These are phyloP conservation scores for Argyrosomus japonicus DNA, from an alignment of 2,113 vertebrate species.

Conservation along the genomic window DNA sequence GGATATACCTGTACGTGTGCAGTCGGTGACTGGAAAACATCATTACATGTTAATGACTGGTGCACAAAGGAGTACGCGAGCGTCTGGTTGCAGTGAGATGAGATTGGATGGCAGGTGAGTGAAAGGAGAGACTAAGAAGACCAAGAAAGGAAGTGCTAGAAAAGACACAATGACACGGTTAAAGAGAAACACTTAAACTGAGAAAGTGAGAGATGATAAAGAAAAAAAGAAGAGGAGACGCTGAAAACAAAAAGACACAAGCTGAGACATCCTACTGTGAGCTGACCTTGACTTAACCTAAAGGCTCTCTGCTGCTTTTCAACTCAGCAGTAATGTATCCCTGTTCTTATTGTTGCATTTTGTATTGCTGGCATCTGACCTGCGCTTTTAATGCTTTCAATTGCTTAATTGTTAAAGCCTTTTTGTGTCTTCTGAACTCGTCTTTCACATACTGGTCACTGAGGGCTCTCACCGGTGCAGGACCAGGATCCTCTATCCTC, in stretches of 20 bases:
- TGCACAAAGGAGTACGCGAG: neutral
- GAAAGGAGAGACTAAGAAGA: neutral
- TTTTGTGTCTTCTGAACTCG: too few relatives aligned
- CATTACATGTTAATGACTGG: conserved; percentile 3
- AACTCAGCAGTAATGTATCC: too few relatives aligned
- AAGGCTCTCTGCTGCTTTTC: neutral
- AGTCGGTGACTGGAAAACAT: neutral
- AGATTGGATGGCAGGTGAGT: neutral
- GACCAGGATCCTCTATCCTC: too few relatives aligned
- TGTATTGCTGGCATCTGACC: too few relatives aligned
- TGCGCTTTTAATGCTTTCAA: too few relatives aligned
- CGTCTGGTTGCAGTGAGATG: neutral
- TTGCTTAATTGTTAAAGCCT: too few relatives aligned
- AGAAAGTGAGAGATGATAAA: neutral
- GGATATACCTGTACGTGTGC: neutral
- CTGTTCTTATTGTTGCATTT: too few relatives aligned
- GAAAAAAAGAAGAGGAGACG: too few relatives aligned
- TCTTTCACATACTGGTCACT: too few relatives aligned
- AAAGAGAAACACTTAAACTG: neutral
- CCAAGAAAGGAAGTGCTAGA: neutral
- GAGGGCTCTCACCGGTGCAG: too few relatives aligned
- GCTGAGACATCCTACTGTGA: neutral
- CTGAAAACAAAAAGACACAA: too few relatives aligned
- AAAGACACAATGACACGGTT: neutral
- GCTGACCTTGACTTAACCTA: neutral